These are phyloP conservation scores for Penelope pileata DNA, from an alignment of 2,113 vertebrate genomes.

Conservation along the genomic window DNA sequence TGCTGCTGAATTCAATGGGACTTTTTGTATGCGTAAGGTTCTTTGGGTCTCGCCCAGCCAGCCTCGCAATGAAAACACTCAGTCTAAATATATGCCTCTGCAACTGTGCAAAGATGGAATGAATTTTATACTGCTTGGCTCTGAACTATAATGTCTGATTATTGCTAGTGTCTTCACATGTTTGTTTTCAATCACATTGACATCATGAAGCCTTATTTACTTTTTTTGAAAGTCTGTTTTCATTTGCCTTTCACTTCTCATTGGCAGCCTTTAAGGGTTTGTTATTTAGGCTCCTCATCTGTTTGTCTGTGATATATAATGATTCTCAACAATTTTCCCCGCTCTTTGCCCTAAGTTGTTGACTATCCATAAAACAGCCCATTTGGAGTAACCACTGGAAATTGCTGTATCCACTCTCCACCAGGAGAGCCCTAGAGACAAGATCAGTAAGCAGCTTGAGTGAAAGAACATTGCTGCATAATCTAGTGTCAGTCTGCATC, in stretches of 20 bases:
- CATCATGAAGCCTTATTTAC: constrained; percentile 53
- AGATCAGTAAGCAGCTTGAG: neutral
- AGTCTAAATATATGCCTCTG: constrained; percentile 33
- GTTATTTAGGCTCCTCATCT: constrained; percentile 24
- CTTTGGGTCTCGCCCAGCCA: constrained; percentile 8
- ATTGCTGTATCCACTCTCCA: neutral
- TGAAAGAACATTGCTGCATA: neutral
- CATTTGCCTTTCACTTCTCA: constrained; percentile 53
- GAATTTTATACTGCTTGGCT: constrained; percentile 41
- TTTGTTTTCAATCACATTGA: constrained; percentile 58
- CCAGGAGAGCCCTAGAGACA: constrained; percentile 7
- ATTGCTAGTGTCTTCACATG: constrained; percentile 15
- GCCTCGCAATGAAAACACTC: neutral
- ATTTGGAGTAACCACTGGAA: constrained; percentile 45
- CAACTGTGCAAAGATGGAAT: constrained; percentile 39
- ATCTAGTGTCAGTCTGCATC: constrained; percentile 5
- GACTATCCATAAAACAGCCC: constrained; percentile 11
- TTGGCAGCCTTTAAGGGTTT: neutral
- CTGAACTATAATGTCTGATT: constrained; percentile 21
- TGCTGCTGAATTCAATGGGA: neutral
- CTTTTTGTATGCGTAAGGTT: neutral
- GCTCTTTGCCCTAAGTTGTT: constrained; percentile 10
- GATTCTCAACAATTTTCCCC: neutral
- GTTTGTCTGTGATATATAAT: neutral
- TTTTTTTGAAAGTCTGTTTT: constrained; percentile 51